Percentiles rank a stretch among this genome's conserved stretches.
Conservation (phyloP, 2,888 invertebrate genomes). For the Phaedon cochleariae region DNA sequence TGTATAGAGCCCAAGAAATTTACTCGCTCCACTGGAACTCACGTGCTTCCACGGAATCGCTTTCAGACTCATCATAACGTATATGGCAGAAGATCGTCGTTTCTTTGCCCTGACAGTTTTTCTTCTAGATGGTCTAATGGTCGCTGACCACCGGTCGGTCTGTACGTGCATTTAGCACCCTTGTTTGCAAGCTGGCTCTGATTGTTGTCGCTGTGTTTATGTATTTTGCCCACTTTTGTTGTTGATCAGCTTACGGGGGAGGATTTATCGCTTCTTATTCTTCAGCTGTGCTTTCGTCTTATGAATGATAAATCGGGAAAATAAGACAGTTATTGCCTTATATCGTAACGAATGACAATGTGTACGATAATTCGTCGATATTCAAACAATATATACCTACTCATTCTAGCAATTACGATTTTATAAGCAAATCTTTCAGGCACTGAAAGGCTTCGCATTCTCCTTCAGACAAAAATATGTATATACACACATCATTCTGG, state of each 20-base stretch:
- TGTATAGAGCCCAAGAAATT: neutral
- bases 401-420: too few relatives aligned
- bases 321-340: too few relatives aligned
- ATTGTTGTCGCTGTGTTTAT: slow-evolving; percentile 59
- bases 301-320: slow-evolving; percentile 17
- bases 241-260: slow-evolving; percentile 30
- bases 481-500: too few relatives aligned
- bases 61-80: slow-evolving; percentile 26
- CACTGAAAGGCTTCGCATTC: too few relatives aligned
- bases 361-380: too few relatives aligned
- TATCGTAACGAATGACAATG: too few relatives aligned
- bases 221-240: slow-evolving; percentile 39
- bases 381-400: too few relatives aligned
- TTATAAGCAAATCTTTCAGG: too few relatives aligned
- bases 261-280: slow-evolving; percentile 1
- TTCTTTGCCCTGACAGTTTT: slow-evolving; percentile 38
- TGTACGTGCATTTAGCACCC: slow-evolving; percentile 59
- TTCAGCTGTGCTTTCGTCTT: neutral
- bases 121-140: slow-evolving; percentile 23
- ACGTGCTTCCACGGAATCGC: neutral
- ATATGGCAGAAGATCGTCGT: slow-evolving; percentile 50
- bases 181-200: slow-evolving; percentile 60
- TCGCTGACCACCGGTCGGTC: slow-evolving; percentile 59
- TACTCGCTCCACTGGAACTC: neutral
- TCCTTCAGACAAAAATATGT: too few relatives aligned